phyloP scores from a whole-genome alignment of 2,113 vertebrate genomes.

The Nothobranchius furzeri region DNA sequence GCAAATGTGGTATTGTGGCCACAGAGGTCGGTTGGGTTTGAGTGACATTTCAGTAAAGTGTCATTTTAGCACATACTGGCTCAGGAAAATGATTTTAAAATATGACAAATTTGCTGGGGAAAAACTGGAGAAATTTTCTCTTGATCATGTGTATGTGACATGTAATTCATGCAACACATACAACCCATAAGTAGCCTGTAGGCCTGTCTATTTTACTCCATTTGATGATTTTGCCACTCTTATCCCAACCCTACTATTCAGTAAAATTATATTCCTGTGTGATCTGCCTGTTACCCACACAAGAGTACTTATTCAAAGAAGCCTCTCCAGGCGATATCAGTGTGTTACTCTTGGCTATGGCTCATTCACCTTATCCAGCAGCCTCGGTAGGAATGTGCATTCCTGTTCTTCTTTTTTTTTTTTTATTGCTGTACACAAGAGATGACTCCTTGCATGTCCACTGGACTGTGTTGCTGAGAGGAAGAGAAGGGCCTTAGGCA shows the following conservation, averaged over 20 bases:
- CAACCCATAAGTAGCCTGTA: conserved; percentile 21
- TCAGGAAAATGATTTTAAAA: too few species aligned
- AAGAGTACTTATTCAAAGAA: conserved; percentile 24
- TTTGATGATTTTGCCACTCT: not conserved
- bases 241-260: conserved; percentile 6
- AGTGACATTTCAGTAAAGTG: too few species aligned
- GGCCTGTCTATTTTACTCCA: not conserved
- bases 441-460: conserved; percentile 44
- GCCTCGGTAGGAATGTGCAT: conserved; percentile 45
- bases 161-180: conserved; percentile 10
- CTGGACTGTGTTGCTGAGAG: conserved; percentile 39
- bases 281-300: conserved; percentile 31
- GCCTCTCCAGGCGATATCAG: conserved; percentile 20
- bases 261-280: conserved; percentile 33
- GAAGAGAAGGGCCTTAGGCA: conserved; percentile 47
- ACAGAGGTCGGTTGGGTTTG: too few species aligned
- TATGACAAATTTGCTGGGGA: too few species aligned
- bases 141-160: too few species aligned
- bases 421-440: conserved; percentile 41
- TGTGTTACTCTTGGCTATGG: conserved; percentile 37
- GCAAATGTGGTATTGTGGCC: too few species aligned
- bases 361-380: conserved; percentile 52
- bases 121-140: too few species aligned
- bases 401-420: conserved; percentile 28
- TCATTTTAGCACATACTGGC: too few species aligned